Conservation (phyloP, 2,113 vertebrate genomes). For the Ciconia maguari region DNA sequence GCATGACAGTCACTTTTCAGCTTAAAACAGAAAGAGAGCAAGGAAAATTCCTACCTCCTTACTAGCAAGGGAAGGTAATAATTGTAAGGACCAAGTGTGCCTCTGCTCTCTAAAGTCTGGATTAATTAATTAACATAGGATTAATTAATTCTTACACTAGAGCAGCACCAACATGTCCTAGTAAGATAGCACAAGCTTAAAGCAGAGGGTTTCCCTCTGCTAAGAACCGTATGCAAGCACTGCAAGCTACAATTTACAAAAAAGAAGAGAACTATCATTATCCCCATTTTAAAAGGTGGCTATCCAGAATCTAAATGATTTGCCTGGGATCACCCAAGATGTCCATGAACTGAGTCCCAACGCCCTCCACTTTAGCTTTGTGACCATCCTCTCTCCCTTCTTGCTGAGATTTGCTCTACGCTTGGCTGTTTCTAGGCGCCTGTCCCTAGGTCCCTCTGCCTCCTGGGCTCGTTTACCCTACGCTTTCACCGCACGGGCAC, state of each 20-base stretch:
- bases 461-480: neutral
- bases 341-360: neutral
- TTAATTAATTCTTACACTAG: constrained; percentile 37
- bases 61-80: neutral
- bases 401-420: fast-evolving
- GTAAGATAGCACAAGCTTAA: neutral
- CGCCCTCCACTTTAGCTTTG: neutral
- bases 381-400: neutral
- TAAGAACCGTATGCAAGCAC: neutral
- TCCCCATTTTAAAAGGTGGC: neutral
- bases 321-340: neutral
- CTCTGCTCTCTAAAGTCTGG: neutral
- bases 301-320: neutral
- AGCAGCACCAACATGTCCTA: neutral
- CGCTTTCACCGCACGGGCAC: fast-evolving
- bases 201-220: neutral
- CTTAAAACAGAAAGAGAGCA: neutral
- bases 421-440: neutral
- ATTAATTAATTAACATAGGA: constrained; percentile 41
- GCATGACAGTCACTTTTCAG: constrained; percentile 7
- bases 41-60: constrained; percentile 6
- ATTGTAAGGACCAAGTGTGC: neutral
- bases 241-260: neutral
- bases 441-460: neutral
- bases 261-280: neutral